phyloP scores from a whole-genome alignment of 1,140 invertebrate species.

The Hyles euphorbiae region DNA sequence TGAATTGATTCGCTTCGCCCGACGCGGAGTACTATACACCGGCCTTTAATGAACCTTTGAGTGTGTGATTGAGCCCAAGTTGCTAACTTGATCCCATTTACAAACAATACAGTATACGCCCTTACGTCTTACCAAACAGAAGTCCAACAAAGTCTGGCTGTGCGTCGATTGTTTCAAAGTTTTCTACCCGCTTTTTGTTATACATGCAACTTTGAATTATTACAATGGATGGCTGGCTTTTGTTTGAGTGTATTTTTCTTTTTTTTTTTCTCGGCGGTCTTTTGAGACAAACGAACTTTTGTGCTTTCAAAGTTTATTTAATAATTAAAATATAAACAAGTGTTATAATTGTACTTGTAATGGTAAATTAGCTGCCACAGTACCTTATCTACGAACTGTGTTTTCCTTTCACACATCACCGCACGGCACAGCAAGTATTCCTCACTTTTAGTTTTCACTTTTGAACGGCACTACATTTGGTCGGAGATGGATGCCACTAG shows the following conservation, averaged over 20 bases:
- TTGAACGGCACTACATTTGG: too few relatives aligned
- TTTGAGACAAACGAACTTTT: too few relatives aligned
- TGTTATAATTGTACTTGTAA: too few relatives aligned
- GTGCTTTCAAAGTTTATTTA: too few relatives aligned
- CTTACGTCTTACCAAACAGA: conserved; percentile 14
- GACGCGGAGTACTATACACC: not conserved
- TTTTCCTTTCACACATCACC: too few relatives aligned
- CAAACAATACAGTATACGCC: conserved; percentile 22
- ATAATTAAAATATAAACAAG: too few relatives aligned
- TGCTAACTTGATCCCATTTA: conserved; percentile 24
- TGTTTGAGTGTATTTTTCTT: not conserved
- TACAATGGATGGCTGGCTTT: not conserved
- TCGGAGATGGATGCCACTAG: too few relatives aligned
- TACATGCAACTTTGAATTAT: not conserved
- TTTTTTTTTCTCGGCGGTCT: too few relatives aligned
- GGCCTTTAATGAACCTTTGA: conserved; percentile 8
- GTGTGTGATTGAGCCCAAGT: conserved; percentile 25
- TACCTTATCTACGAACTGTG: too few relatives aligned
- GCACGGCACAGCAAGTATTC: too few relatives aligned
- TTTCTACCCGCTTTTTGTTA: conserved; percentile 11
- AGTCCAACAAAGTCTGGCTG: conserved; percentile 13
- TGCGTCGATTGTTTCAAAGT: conserved; percentile 2
- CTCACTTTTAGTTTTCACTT: too few relatives aligned
- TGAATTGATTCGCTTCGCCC: not conserved
- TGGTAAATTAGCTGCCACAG: too few relatives aligned